These are phyloP conservation scores for Erebia palarica DNA, from an alignment of 2,888 invertebrate genomes.

Conservation along the genomic window DNA sequence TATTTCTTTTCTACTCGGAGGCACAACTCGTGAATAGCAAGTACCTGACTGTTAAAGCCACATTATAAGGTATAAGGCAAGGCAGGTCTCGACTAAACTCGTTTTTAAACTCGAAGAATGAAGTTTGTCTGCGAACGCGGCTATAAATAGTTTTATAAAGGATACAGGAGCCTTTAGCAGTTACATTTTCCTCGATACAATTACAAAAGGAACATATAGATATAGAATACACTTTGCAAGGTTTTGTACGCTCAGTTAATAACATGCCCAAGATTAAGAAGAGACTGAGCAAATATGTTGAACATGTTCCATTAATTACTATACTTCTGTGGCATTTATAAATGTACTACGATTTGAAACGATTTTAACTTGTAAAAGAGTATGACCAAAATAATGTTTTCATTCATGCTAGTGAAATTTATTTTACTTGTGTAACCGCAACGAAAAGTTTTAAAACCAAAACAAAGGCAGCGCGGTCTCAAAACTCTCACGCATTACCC, in stretches of 20 bases:
- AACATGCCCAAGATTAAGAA: neutral
- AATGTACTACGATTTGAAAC: neutral
- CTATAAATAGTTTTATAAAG: conserved; percentile 38
- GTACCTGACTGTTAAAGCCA: conserved; percentile 40
- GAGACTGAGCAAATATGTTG: neutral
- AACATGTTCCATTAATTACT: neutral
- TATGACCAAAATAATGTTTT: too few relatives aligned
- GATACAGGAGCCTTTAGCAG: conserved; percentile 32
- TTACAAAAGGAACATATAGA: conserved; percentile 7
- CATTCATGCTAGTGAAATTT: neutral
- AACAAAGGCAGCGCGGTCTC: conserved; percentile 8
- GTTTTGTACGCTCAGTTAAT: neutral
- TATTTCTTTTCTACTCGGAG: conserved; percentile 71
- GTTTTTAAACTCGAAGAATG: conserved; percentile 39
- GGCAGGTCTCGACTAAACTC: conserved; percentile 38
- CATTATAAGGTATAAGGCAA: conserved; percentile 41
- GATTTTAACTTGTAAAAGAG: too few relatives aligned
- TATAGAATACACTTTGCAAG: neutral
- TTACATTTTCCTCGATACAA: conserved; percentile 23
- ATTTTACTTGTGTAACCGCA: neutral
- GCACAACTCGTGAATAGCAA: conserved; percentile 70
- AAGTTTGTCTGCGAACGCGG: conserved; percentile 36
- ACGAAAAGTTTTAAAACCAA: conserved; percentile 5
- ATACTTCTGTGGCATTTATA: neutral
- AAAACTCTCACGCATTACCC: conserved; percentile 12